Base-by-base conservation (phyloP, 2,113 vertebrate species). In the Bubalus kerabau region DNA sequence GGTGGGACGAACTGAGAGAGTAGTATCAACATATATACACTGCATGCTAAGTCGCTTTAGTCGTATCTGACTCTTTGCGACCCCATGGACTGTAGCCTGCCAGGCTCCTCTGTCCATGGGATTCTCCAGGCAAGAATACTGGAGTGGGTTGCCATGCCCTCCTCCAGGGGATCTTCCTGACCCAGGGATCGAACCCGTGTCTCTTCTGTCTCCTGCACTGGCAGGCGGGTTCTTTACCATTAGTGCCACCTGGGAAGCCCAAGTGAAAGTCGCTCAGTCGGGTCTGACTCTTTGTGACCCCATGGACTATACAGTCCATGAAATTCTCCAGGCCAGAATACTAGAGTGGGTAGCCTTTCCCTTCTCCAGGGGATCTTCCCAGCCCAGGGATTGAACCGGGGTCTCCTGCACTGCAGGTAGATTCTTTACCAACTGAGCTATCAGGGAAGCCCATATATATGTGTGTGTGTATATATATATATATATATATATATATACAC, bases 111-210 rank as follows among this genome's bases (percentile, higher is more conserved):
- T 23, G 19, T 71, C n/a, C n/a, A 6, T 71, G n/a, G n/a, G 19
- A 71, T 71, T 13, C n/a, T 40, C 19, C n/a, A 36, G 9, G 64
- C n/a, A 71, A 36, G 64, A 71, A 71, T 36, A 71, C 64, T 71
- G 64, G 4, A 71, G 64, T 71, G n/a, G 32, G 17, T 12, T 71
- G 17, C 17, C 19, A 23, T 71, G 17, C 17, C n/a, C n/a, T 71
- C 19, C 64, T 71, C n/a, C 64, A 36, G n/a, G 64, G 64, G n/a
- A 23, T 71, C 64, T 71, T 71, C 64, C n/a, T 6, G 9, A 71
- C n/a, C n/a, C n/a, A 71, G n/a, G 64, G n/a, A 71, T 71, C 0
- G 17, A 71, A 71, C 64, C 32, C 0, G 0, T 1, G n/a, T 23
- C 64, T n/a, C 32, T 67, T 67, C 32, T 19, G 64, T 67, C 64